A percentile compares a stretch with the other conserved stretches of the same genome.
These are phyloP conservation scores for Pollimyrus isidori DNA, from an alignment of 2,113 vertebrate species.

Conservation along the genomic window DNA sequence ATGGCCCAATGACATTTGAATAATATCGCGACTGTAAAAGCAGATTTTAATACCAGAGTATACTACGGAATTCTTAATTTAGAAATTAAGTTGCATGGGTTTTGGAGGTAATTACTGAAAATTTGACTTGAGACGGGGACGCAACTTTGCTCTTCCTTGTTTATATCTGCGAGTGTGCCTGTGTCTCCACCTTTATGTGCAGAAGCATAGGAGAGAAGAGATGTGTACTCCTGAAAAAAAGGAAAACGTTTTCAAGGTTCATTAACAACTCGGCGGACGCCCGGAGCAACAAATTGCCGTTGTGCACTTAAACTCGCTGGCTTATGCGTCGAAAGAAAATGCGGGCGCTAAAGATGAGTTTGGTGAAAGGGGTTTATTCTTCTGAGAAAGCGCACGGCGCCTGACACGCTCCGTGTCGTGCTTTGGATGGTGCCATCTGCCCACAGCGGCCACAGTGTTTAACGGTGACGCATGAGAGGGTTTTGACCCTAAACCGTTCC, in stretches of 20 bases:
- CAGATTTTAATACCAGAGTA: background rate
- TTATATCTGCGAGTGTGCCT: background rate
- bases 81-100: background rate
- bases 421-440: background rate
- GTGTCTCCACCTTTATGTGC: background rate
- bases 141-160: background rate
- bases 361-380: background rate
- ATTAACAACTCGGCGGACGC: background rate
- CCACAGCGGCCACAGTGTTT: slow-evolving; percentile 12
- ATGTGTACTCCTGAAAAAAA: background rate
- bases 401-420: background rate
- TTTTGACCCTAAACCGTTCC: background rate
- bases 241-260: background rate
- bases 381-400: background rate
- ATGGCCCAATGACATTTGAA: background rate
- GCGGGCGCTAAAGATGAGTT: background rate
- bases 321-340: background rate
- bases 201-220: background rate
- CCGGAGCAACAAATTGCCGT: background rate
- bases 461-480: slow-evolving; percentile 3
- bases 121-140: background rate
- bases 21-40: background rate
- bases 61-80: background rate
- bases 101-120: background rate
- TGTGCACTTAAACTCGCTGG: background rate